phyloP scores from a whole-genome alignment of 2,888 invertebrate genomes.

The Eulithis testata region DNA sequence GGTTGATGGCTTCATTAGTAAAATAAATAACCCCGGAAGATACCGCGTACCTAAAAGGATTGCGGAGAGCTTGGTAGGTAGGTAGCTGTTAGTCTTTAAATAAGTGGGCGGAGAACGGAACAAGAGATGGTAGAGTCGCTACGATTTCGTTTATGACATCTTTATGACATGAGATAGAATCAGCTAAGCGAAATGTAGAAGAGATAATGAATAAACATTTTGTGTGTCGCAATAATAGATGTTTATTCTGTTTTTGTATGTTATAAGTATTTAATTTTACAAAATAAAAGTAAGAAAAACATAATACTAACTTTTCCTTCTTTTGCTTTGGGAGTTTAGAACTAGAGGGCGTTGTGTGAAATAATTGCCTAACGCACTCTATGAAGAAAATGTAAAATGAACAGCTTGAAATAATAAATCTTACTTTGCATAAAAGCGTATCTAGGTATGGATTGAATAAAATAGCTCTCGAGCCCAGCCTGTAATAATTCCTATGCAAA shows the following conservation, averaged over 20 bases:
- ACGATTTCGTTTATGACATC: too few relatives aligned
- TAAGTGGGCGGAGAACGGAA: neutral
- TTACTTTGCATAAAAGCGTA: conserved; percentile 31
- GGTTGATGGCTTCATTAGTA: conserved; percentile 40
- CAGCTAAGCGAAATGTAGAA: too few relatives aligned
- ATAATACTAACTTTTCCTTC: too few relatives aligned
- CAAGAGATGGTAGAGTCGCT: neutral
- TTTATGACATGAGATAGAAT: too few relatives aligned
- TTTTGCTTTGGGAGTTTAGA: too few relatives aligned
- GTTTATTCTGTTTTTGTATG: too few relatives aligned
- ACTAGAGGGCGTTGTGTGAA: too few relatives aligned
- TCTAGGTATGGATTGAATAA: conserved; percentile 33
- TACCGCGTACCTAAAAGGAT: conserved; percentile 16
- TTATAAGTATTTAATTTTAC: too few relatives aligned
- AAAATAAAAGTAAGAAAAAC: too few relatives aligned
- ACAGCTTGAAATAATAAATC: conserved; percentile 26
- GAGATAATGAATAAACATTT: too few relatives aligned
- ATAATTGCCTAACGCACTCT: neutral
- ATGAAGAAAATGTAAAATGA: neutral
- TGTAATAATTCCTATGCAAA: conserved; percentile 42
- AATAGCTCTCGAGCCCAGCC: conserved; percentile 32
- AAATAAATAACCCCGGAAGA: conserved; percentile 32
- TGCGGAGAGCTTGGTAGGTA: conserved; percentile 2
- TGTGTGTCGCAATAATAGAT: too few relatives aligned
- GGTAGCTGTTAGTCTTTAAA: neutral